These are phyloP conservation scores for Amazona ochrocephala DNA, from an alignment of 2,797 vertebrate genomes.

Conservation along the genomic window DNA sequence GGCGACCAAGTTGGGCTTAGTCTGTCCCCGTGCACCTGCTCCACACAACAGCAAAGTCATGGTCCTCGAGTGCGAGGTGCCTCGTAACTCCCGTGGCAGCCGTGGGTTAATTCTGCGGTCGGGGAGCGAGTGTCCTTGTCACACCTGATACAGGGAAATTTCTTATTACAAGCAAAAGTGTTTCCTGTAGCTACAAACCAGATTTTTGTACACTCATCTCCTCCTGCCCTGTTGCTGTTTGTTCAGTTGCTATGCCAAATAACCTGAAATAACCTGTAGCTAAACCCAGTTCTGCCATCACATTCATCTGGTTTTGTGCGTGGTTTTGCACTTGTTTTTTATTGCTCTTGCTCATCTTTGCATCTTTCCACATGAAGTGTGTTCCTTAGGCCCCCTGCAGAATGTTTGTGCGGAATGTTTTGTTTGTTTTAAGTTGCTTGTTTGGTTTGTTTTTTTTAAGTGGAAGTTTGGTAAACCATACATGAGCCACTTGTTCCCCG, in stretches of 20 bases:
- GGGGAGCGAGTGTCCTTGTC: background rate
- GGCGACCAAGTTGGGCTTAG: background rate
- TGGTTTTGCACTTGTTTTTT: background rate
- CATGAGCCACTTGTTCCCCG: background rate
- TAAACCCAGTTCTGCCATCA: background rate
- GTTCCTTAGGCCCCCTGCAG: background rate
- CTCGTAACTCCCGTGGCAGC: background rate
- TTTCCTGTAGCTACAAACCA: background rate
- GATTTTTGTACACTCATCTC: background rate
- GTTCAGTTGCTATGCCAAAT: background rate
- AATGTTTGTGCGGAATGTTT: background rate
- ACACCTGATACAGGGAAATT: background rate
- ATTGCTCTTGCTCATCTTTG: background rate
- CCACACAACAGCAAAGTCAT: background rate
- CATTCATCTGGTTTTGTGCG: fast-evolving
- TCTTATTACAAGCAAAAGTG: background rate
- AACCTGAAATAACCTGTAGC: constrained; percentile 1
- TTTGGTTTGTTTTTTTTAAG: background rate
- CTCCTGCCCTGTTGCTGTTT: background rate
- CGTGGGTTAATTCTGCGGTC: background rate
- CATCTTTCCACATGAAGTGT: fast-evolving
- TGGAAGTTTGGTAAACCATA: background rate
- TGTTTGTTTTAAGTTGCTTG: background rate
- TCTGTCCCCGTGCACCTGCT: fast-evolving
- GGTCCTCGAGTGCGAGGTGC: background rate